phyloP scores from a whole-genome alignment of 2,797 vertebrate species.

The Falco concolor region DNA sequence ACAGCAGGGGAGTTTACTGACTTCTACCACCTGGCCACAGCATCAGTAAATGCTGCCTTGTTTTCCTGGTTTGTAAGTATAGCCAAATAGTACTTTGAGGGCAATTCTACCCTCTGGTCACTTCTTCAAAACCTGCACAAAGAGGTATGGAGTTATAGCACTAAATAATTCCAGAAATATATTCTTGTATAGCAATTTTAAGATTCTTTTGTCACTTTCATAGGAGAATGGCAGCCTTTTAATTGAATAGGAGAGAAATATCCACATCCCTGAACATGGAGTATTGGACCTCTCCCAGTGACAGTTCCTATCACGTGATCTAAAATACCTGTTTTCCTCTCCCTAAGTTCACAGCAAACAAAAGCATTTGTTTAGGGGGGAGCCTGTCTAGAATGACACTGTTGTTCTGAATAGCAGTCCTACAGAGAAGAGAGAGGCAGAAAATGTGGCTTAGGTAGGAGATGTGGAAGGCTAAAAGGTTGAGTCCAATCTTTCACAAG shows the following conservation, averaged over 20 bases:
- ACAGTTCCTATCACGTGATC: neutral
- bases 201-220: neutral
- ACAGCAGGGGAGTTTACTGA: neutral
- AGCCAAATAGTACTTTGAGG: neutral
- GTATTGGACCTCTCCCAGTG: neutral
- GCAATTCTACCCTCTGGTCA: neutral
- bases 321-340: conserved; percentile 12
- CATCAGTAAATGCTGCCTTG: neutral
- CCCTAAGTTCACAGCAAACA: neutral
- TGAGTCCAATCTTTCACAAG: neutral
- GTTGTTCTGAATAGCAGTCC: neutral
- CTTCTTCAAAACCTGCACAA: neutral
- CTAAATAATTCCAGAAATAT: neutral
- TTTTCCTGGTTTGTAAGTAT: neutral
- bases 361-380: neutral
- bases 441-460: neutral
- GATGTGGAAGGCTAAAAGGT: neutral
- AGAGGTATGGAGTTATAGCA: neutral
- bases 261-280: neutral
- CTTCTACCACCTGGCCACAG: rapidly evolving
- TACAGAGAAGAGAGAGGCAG: neutral
- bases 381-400: neutral
- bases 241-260: neutral
- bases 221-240: neutral
- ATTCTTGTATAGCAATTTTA: neutral